Percentiles rank a stretch among this genome's conserved stretches.
Evolutionary conservation across 2,797 vertebrate genomes (phyloP).

Genomic region (Silurus lanzhouensis): DNA sequence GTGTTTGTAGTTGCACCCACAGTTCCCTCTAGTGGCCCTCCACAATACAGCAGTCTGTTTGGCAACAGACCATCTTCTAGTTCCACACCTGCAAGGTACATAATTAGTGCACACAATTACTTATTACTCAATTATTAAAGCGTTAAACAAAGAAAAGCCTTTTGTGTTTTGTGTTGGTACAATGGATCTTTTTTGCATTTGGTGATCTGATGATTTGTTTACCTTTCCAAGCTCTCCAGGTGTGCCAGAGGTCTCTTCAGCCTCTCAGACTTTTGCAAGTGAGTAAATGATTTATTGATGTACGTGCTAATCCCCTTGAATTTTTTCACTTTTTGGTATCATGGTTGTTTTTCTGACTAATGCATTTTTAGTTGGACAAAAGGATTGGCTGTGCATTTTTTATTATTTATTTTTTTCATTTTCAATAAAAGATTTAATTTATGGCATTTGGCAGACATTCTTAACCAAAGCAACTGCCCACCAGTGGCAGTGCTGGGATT

Average conservation of each 20-base stretch:
- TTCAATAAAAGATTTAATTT: no score
- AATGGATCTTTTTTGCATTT: not conserved
- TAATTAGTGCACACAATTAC: constrained; percentile 4
- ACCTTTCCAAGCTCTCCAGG: constrained; percentile 69
- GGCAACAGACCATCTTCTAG: constrained; percentile 77
- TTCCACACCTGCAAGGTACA: constrained; percentile 76
- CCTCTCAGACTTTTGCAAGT: constrained; percentile 76
- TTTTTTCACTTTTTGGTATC: not conserved
- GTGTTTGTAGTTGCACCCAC: constrained; percentile 56
- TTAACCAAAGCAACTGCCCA: no score
- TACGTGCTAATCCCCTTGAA: not conserved
- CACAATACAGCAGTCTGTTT: constrained; percentile 77
- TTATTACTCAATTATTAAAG: not conserved
- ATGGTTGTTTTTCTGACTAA: not conserved
- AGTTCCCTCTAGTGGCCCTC: constrained; percentile 74
- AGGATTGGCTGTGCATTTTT: not conserved
- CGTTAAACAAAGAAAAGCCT: not conserved
- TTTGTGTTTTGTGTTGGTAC: not conserved
- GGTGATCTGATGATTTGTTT: not conserved
- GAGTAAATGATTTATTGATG: constrained; percentile 49
- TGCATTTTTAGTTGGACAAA: not conserved
- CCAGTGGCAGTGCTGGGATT: no score
- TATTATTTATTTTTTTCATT: not conserved
- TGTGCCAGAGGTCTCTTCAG: constrained; percentile 65
- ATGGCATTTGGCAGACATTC: no score